Evolutionary conservation across 1,140 invertebrate species (phyloP), one percentile per base, ranked within the genome.

Genomic region (Frieseomelitta varia): DNA sequence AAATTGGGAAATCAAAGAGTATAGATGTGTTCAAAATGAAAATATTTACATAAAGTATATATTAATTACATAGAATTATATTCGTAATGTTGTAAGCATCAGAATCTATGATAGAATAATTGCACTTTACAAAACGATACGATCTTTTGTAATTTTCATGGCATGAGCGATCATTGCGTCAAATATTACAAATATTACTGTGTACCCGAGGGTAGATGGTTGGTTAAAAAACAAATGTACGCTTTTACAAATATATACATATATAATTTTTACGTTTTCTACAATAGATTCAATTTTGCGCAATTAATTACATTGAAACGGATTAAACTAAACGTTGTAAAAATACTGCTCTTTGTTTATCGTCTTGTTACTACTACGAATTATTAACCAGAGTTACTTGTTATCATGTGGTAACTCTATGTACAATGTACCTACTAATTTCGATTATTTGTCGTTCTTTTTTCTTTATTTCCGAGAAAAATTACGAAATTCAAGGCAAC

Each of bases 401-500:
- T 81, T 34, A n/a, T n/a, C 4, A 58, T 65, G 47, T n/a, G 4
- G 34, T 30, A 58, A 61, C 4, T n/a, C 34, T 78, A 56, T 75
- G 65, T 75, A 68, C 53, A 34, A 51, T 1, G 24, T 30, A 69
- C 30, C 39, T 72, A 30, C 55, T 69, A 79, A 72, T 55, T 24
- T 10, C 51, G 39, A 68, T 8, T 12, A 63, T 17, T 55, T 15
- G 30, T 15, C 4, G 39, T 24, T 74, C 14, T 51, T 56, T 8
- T 17, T 55, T 11, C 19, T 27, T 19, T 6, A 1, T 51, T 21
- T 24, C 11, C 34, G 39, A 77, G 39, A 0, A 24, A 12, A 81
- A 27, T 27, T 12, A 24, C 15, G 24, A 58, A 10, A 4, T 81
- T 93, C 93, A 96, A 74, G 96, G 96, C 87, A 94, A 94, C 83